These are phyloP conservation scores for Acropternis orthonyx DNA, from an alignment of 2,797 vertebrate species.

Conservation along the genomic window DNA sequence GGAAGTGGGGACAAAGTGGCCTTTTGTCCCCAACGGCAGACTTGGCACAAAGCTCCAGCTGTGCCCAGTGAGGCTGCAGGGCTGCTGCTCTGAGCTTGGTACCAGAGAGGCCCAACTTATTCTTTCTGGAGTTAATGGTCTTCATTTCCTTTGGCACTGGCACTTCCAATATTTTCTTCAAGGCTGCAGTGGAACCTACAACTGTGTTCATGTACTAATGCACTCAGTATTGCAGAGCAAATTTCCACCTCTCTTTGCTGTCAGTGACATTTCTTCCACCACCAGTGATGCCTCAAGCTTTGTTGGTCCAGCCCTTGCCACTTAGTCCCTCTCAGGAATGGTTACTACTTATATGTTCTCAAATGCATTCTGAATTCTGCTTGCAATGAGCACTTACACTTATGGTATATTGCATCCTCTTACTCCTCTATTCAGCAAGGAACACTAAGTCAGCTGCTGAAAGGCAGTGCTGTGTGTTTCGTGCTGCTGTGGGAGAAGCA, in stretches of 20 bases:
- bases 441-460: neutral
- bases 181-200: neutral
- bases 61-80: neutral
- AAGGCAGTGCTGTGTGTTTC: neutral
- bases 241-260: neutral
- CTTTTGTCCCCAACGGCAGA: neutral
- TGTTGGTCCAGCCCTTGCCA: neutral
- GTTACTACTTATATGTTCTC: neutral
- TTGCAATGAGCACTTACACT: neutral
- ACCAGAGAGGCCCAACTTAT: rapidly evolving
- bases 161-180: neutral
- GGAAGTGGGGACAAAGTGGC: neutral
- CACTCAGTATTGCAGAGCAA: neutral
- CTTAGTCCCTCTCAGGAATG: neutral
- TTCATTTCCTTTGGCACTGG: neutral
- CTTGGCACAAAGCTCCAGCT: neutral
- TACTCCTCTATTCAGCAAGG: neutral
- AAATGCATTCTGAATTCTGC: neutral
- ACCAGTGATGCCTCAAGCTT: neutral
- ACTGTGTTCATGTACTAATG: neutral
- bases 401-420: neutral
- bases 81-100: neutral
- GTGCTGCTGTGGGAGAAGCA: neutral
- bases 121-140: neutral
- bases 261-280: neutral